Conservation (phyloP, 1,140 invertebrate genomes). For the Drusus annulatus region DNA sequence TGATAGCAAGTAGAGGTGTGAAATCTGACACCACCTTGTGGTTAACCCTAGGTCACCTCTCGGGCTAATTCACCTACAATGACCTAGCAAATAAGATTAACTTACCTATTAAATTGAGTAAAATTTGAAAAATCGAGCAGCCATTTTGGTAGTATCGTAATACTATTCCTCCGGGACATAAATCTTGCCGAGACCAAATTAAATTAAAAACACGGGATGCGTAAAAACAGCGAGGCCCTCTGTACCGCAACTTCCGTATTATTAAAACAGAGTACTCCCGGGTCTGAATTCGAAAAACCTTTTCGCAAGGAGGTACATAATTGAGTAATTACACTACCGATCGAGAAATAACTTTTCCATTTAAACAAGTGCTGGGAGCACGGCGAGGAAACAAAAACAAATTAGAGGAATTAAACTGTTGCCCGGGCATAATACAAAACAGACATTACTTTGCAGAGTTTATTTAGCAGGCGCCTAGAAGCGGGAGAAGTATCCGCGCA, state of each 20-base stretch:
- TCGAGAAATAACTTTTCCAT: constrained; percentile 37
- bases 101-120: too few relatives aligned
- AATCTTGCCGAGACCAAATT: constrained; percentile 27
- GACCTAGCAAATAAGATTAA: too few relatives aligned
- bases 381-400: constrained; percentile 43
- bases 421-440: constrained; percentile 34
- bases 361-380: constrained; percentile 29
- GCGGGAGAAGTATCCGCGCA: constrained; percentile 1
- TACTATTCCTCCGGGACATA: constrained; percentile 4
- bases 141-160: constrained; percentile 5
- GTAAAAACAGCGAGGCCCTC: constrained; percentile 5
- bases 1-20: too few relatives aligned
- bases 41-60: too few relatives aligned
- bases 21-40: too few relatives aligned
- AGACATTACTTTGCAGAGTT: constrained; percentile 34
- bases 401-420: constrained; percentile 49
- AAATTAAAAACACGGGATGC: constrained; percentile 18
- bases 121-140: constrained; percentile 9
- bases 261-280: constrained; percentile 1
- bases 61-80: too few relatives aligned
- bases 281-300: constrained; percentile 11
- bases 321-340: constrained; percentile 40
- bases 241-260: constrained; percentile 9
- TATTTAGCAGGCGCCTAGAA: neutral
- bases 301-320: constrained; percentile 19